These are phyloP conservation scores for Chironomus striatipennis DNA, from an alignment of 1,140 invertebrate genomes.

Conservation along the genomic window DNA sequence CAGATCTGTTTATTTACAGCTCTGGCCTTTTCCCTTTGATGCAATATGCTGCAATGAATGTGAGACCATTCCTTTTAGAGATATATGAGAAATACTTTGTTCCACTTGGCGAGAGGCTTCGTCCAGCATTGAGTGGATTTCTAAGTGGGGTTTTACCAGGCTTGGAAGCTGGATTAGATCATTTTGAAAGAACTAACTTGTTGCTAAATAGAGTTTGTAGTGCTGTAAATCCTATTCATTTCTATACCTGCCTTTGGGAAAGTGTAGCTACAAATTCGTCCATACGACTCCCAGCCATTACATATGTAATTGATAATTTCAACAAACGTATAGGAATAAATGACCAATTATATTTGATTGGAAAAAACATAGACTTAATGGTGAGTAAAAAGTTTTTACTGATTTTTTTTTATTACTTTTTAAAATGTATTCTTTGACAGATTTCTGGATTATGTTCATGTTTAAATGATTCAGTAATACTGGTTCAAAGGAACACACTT, in stretches of 20 bases:
- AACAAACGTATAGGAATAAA: conserved; percentile 74
- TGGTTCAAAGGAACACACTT: conserved; percentile 80
- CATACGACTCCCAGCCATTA: conserved; percentile 77
- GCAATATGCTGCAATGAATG: conserved; percentile 84
- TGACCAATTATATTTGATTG: conserved; percentile 79
- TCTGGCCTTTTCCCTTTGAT: conserved; percentile 83
- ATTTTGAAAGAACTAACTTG: conserved; percentile 71
- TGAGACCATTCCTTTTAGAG: conserved; percentile 70
- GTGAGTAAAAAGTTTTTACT: conserved; percentile 43
- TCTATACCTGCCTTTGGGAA: conserved; percentile 87
- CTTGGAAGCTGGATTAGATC: conserved; percentile 85
- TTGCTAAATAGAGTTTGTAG: conserved; percentile 60
- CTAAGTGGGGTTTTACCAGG: conserved; percentile 76
- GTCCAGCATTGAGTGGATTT: conserved; percentile 81
- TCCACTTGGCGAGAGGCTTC: conserved; percentile 66
- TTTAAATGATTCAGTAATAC: conserved; percentile 69
- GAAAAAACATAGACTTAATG: conserved; percentile 77
- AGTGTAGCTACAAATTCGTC: conserved; percentile 72
- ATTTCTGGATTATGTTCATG: conserved; percentile 43
- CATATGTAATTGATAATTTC: conserved; percentile 73
- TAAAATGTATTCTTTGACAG: conserved; percentile 28
- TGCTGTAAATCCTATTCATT: conserved; percentile 68
- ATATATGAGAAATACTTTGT: conserved; percentile 91
- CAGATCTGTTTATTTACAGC: conserved; percentile 78
- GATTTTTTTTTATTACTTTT: conserved; percentile 19